phyloP scores from a whole-genome alignment of 2,888 invertebrate species.

The Tetragonula carbonaria region DNA sequence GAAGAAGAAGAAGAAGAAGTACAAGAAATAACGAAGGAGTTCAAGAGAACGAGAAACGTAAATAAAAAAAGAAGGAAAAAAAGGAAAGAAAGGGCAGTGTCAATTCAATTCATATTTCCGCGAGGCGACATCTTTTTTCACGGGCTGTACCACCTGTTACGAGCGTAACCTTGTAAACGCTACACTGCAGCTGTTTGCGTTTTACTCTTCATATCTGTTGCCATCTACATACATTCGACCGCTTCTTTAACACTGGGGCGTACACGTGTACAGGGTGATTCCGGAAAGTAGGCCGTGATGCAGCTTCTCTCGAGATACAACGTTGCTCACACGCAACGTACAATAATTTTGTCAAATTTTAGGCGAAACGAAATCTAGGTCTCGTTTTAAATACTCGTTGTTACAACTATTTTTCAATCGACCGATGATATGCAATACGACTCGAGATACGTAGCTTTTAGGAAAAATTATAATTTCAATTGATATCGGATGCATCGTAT shows the following conservation, averaged over 20 bases:
- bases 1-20: too few species aligned
- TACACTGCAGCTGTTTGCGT: conserved; percentile 17
- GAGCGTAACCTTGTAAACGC: conserved; percentile 17
- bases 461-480: neutral
- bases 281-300: neutral
- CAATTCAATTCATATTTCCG: conserved; percentile 15
- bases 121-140: neutral
- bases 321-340: too few species aligned
- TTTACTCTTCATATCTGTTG: conserved; percentile 20
- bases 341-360: neutral
- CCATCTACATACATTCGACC: conserved; percentile 11
- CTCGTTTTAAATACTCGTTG: neutral
- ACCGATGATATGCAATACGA: neutral
- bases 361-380: too few species aligned
- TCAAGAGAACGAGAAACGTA: neutral
- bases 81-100: too few species aligned
- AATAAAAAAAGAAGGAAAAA: neutral
- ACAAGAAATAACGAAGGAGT: too few species aligned
- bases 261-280: neutral
- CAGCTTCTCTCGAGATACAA: neutral
- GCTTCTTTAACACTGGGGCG: neutral
- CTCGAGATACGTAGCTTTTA: neutral
- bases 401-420: neutral
- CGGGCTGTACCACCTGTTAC: conserved; percentile 22
- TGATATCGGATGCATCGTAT: too few species aligned